Percentiles rank a stretch among this genome's conserved stretches.
phyloP scores from a whole-genome alignment of 2,113 vertebrate species.

The Toxotes chatareus region DNA sequence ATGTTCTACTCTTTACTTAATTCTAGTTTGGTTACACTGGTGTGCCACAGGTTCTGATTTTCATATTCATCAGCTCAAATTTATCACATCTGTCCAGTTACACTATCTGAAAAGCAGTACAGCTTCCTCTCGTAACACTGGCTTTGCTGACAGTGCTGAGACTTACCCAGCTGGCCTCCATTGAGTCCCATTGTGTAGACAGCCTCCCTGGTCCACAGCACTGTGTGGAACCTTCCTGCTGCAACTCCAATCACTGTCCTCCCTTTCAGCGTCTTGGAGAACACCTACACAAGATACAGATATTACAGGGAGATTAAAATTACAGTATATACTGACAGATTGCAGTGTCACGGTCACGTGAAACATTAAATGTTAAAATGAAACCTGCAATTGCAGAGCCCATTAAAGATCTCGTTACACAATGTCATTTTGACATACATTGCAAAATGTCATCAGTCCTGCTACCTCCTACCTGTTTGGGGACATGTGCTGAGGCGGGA shows the following conservation, averaged over 20 bases:
- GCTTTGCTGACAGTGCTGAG: slow-evolving; percentile 10
- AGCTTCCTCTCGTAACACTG: neutral
- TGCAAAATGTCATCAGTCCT: neutral
- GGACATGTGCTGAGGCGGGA: slow-evolving; percentile 87
- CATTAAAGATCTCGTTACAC: neutral
- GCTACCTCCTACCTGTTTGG: slow-evolving; percentile 90
- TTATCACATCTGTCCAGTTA: slow-evolving; percentile 1
- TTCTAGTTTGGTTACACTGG: neutral
- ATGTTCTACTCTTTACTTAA: neutral
- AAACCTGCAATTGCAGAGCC: neutral
- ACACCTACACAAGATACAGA: slow-evolving; percentile 83
- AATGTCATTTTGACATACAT: neutral
- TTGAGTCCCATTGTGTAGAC: slow-evolving; percentile 97
- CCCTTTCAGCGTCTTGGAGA: slow-evolving; percentile 93
- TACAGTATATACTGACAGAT: neutral
- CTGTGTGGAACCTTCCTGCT: slow-evolving; percentile 96
- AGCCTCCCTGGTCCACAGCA: slow-evolving; percentile 95
- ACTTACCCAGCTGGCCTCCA: slow-evolving; percentile 95
- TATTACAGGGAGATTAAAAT: neutral
- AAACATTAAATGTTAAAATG: neutral
- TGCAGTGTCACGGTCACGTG: neutral
- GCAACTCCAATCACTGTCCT: slow-evolving; percentile 92
- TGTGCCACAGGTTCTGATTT: neutral
- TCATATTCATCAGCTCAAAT: neutral
- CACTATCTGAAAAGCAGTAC: slow-evolving; percentile 7